Conservation (phyloP, 2,797 vertebrate species). For the Pangasius larnaudii region DNA sequence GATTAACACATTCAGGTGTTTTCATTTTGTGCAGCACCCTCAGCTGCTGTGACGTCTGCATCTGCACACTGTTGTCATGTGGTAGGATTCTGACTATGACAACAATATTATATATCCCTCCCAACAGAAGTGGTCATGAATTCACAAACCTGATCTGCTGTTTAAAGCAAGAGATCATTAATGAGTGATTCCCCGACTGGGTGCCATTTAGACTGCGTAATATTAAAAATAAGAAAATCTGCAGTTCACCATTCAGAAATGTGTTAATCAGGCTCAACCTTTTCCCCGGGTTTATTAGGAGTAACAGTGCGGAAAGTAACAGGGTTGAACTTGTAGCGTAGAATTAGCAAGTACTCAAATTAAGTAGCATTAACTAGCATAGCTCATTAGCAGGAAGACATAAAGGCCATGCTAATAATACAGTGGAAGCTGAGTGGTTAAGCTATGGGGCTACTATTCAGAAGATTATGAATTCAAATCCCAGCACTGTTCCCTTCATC, state of each 20-base stretch:
- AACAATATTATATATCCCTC: background rate
- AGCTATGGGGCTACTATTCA: background rate
- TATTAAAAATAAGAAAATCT: background rate
- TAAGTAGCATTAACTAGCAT: background rate
- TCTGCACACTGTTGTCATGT: background rate
- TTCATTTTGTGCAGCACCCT: constrained; percentile 21
- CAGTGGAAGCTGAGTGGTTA: background rate
- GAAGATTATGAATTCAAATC: background rate
- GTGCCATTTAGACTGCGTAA: background rate
- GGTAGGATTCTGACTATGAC: background rate
- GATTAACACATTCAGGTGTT: constrained; percentile 30
- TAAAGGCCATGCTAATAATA: background rate
- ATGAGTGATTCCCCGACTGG: background rate
- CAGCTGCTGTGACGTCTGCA: background rate
- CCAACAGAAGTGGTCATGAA: background rate
- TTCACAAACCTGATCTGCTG: background rate
- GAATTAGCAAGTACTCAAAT: background rate
- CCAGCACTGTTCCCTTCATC: background rate
- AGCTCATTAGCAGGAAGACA: background rate
- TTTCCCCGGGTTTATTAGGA: background rate
- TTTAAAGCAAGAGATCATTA: background rate
- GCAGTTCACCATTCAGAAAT: background rate
- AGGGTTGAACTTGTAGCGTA: background rate
- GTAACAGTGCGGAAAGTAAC: background rate
- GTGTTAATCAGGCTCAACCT: background rate